Conservation (phyloP, 2,113 vertebrate species). For the Nesospiza acunhae region DNA sequence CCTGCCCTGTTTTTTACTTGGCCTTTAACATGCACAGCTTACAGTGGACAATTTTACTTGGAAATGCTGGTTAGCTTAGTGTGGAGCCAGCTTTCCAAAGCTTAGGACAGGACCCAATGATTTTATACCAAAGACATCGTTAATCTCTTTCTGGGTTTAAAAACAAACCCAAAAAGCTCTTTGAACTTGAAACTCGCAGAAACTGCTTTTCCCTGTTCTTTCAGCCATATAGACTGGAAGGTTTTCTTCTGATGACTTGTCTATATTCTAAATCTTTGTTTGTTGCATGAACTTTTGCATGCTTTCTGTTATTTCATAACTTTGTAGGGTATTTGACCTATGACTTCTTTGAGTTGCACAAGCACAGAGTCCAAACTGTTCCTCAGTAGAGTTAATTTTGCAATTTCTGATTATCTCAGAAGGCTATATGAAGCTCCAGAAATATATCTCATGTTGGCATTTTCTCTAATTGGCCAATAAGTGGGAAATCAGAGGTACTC, state of each 20-base stretch:
- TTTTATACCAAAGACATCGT: background rate
- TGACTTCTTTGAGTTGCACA: background rate
- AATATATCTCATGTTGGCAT: fast-evolving
- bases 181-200: background rate
- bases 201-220: background rate
- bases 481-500: background rate
- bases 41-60: background rate
- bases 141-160: background rate
- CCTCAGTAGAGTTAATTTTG: background rate
- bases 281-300: background rate
- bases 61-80: background rate
- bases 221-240: background rate
- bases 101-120: background rate
- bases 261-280: background rate
- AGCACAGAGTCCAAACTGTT: background rate
- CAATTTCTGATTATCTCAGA: background rate
- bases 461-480: background rate
- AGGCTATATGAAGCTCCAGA: background rate
- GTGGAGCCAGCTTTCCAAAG: background rate
- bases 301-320: background rate
- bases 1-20: background rate
- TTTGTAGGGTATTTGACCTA: background rate
- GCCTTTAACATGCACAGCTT: background rate
- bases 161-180: background rate
- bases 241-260: background rate